Conservation (phyloP, 2,888 invertebrate genomes). For the Apamea monoglypha region DNA sequence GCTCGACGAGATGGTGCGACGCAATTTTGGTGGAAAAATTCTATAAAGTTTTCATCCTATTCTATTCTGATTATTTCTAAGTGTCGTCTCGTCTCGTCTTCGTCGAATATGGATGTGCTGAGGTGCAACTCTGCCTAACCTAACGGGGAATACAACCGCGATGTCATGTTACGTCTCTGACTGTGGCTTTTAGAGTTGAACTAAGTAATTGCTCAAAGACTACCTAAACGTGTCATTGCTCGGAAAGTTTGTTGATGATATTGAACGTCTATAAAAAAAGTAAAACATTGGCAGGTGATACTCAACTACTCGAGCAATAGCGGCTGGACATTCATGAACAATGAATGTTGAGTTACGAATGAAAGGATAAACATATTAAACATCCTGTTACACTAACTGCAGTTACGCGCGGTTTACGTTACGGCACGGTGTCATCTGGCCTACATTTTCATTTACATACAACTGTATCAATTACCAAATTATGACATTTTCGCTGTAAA, state of each 20-base stretch:
- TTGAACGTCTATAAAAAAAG: neutral
- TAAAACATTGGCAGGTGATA: conserved; percentile 5
- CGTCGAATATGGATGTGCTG: too few relatives aligned
- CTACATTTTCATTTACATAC: neutral
- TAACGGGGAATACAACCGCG: too few relatives aligned
- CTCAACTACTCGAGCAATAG: neutral
- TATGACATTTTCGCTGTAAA: neutral
- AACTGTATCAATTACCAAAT: neutral
- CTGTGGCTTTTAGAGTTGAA: neutral
- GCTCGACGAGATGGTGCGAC: too few relatives aligned
- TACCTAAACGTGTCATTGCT: neutral
- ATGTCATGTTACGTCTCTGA: neutral
- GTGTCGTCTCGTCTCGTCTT: neutral
- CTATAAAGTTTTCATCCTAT: neutral
- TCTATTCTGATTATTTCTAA: neutral
- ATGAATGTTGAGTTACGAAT: conserved; percentile 11
- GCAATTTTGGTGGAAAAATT: too few relatives aligned
- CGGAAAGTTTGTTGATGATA: neutral
- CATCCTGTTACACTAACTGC: conserved; percentile 13
- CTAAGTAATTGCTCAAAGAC: too few relatives aligned
- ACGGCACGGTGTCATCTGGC: conserved; percentile 8
- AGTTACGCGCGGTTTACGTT: neutral
- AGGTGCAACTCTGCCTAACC: too few relatives aligned
- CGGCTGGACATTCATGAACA: conserved; percentile 3
- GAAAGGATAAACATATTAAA: conserved; percentile 27